A percentile compares a stretch with the other conserved stretches of the same genome.
Conservation (phyloP, 1,140 invertebrate genomes). For the Cheumatopsyche charites region DNA sequence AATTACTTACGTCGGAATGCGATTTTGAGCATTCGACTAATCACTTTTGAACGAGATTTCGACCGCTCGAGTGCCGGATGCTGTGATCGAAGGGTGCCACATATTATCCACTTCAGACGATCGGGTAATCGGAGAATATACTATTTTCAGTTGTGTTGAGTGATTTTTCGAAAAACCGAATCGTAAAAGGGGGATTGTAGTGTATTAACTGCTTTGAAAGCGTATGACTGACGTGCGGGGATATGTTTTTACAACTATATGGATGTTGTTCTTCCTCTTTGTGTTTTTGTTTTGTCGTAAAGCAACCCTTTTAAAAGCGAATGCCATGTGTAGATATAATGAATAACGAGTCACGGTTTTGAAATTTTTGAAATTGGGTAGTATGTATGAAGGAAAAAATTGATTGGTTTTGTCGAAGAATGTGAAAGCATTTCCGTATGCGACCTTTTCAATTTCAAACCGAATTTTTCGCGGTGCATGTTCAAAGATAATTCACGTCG, state of each 20-base stretch:
- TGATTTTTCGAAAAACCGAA: conserved; percentile 9
- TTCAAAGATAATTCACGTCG: too few relatives aligned
- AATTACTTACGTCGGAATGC: too few relatives aligned
- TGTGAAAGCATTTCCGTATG: too few relatives aligned
- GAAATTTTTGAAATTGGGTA: not conserved
- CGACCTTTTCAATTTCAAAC: too few relatives aligned
- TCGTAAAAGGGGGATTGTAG: not conserved
- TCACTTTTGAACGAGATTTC: not conserved
- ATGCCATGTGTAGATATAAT: too few relatives aligned
- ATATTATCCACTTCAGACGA: not conserved
- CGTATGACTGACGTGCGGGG: not conserved
- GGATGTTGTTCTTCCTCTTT: conserved; percentile 1
- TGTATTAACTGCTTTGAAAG: conserved; percentile 10
- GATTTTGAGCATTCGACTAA: too few relatives aligned
- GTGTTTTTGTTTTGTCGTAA: not conserved
- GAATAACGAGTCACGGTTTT: not conserved
- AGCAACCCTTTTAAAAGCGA: conserved; percentile 8
- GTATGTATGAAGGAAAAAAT: too few relatives aligned
- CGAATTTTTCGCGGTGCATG: too few relatives aligned
- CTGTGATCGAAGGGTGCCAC: conserved; percentile 18
- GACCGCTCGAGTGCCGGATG: not conserved
- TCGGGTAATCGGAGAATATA: conserved; percentile 3
- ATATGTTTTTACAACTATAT: not conserved
- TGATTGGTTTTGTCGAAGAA: too few relatives aligned
- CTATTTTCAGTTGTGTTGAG: conserved; percentile 5